Evolutionary conservation across 2,888 invertebrate species (phyloP), one percentile per base, ranked within the genome.

Genomic region (Ditula angustiorana): DNA sequence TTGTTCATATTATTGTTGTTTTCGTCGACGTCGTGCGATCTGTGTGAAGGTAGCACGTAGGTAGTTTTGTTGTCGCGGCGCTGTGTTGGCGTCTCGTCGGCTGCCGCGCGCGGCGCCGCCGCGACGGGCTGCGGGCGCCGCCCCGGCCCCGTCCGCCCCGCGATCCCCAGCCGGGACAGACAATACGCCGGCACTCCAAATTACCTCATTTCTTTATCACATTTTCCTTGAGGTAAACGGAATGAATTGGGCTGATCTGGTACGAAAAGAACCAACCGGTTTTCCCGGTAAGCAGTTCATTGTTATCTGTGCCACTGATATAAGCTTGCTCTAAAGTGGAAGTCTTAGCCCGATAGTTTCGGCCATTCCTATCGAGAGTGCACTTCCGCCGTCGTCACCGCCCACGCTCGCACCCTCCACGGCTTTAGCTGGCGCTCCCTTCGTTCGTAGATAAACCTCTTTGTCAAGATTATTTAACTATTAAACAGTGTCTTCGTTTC

Each of bases 21-120:
- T 35, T 13, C 13, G 13, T 35, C 35, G 5, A 4, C 1, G 5
- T 5, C 2, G 13, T 5, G 0, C 16, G 8, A 35, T 2, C n/a
- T 5, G 35, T 35, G 7, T 5, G 35, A 35, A 21, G 44, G 44
- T 16, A 26, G 28, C 13, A 49, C 24, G 5, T 46, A 23, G n/a
- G 8, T 13, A 47, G 26, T 13, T 8, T 47, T 41, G 49, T 50
- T 50, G 56, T 44, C 41, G 47, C 57, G 56, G 41, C 37, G 3
- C 23, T 37, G 33, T 33, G 28, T 28, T 35, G 63, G 59, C 67
- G 61, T 41, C 69, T 41, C 28, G 44, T 60, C 57, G 61, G 35
- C 53, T 41, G 53, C 56, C 1, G 41, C 41, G 49, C 47, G 47
- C 47, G 74, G 71, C 75, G 78, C 68, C 74, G 58, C 55, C 63